A percentile compares a stretch with the other conserved stretches of the same genome.
These are phyloP conservation scores for Oscheius sp. DNA, from an alignment of 2,888 invertebrate species.

Conservation along the genomic window DNA sequence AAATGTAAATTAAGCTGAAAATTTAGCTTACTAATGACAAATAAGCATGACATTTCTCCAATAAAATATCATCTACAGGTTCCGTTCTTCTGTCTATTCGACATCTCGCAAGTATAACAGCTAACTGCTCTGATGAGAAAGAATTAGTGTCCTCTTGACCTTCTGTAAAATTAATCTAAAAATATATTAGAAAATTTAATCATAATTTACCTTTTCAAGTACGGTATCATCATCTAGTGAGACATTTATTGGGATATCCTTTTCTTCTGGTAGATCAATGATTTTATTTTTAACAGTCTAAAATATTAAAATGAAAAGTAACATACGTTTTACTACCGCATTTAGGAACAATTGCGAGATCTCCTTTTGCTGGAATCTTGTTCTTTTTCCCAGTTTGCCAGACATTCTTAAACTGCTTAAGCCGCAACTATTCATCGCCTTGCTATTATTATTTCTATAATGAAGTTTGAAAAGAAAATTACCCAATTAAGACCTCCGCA, in stretches of 20 bases:
- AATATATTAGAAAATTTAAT: neutral
- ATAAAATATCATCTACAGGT: conserved; percentile 82
- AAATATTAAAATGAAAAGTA: neutral
- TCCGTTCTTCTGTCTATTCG: conserved; percentile 77
- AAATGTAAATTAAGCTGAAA: neutral
- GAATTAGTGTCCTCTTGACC: conserved; percentile 27
- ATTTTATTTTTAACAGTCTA: neutral
- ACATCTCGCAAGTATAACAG: conserved; percentile 82
- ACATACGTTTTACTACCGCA: conserved; percentile 29
- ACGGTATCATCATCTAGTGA: conserved; percentile 86
- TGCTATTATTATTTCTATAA: conserved; percentile 29
- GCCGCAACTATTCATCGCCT: conserved; percentile 29
- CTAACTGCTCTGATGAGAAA: conserved; percentile 73
- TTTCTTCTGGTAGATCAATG: conserved; percentile 42
- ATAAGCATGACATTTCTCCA: conserved; percentile 85
- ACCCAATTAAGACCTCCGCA: conserved; percentile 24
- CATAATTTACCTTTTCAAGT: conserved; percentile 78
- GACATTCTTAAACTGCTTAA: conserved; percentile 45
- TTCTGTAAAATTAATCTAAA: conserved; percentile 4
- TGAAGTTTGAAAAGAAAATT: conserved; percentile 2
- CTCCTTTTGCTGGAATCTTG: conserved; percentile 84
- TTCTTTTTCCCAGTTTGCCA: conserved; percentile 86
- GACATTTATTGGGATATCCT: conserved; percentile 74
- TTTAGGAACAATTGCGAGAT: conserved; percentile 80
- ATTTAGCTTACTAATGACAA: conserved; percentile 71